Evolutionary conservation across 2,113 vertebrate genomes (phyloP), one percentile per base, ranked within the genome.

Genomic region (Microtus ochrogaster): DNA sequence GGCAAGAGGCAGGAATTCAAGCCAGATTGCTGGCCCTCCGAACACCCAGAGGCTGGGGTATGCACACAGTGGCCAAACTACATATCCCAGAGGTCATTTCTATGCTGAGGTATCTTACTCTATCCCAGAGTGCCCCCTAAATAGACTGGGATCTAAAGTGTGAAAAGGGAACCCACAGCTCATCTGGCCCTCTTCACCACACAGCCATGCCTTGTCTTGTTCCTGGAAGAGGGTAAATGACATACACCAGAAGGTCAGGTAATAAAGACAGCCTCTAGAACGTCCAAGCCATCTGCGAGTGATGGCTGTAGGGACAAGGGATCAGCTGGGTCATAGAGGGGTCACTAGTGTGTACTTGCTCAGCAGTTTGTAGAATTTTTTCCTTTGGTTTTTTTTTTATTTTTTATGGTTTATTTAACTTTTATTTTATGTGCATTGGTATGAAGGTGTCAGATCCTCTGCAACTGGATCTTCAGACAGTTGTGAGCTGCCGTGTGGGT

Each of bases 171-270:
- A 73, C 44, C 70, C 70, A 28, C 10, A 77, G 44, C 12, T 68
- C n/a, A 92, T 30, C 78, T 93, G 83, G 26, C 36, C 49, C 83
- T 47, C 90, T 4, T 81, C 52, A 26, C 19, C n/a, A 22, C 14
- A n/a, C 90, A 22, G 63, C 58, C 28, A 94, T 49, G 58, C 88
- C 21, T 91, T 44, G 44, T 89, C 28, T 92, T 94, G 49, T 92
- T 49, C 41, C 41, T 49, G 58, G 79, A 91, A 95, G 36, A 4
- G 16, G 7, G 22, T 91, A 82, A 68, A 81, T 63, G 16, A 58
- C 58, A 58, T 21, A 58, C 0, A 58, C 58, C 58, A 58, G 55
- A 58, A 58, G 58, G 19, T 21, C 58, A 58, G 58, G 58, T 58
- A 21, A 58, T 58, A 58, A 4, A 58, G 19, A 21, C 79, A 90